phyloP scores from a whole-genome alignment of 1,140 invertebrate species.

The Drosophila seguyi region DNA sequence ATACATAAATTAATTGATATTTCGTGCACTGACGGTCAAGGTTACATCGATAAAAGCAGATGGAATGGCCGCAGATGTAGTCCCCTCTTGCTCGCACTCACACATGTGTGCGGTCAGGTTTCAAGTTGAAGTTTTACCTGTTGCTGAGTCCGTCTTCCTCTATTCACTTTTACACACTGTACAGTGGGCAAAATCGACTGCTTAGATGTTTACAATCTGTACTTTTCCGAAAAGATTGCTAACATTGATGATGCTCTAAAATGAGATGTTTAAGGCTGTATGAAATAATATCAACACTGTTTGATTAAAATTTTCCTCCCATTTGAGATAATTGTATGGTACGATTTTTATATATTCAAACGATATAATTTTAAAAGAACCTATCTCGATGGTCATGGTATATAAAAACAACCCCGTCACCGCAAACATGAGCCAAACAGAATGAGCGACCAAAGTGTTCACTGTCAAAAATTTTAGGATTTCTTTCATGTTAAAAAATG shows the following conservation, averaged over 20 bases:
- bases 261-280: background rate
- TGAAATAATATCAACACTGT: too few relatives aligned
- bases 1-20: conserved; percentile 47
- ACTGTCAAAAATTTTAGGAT: too few relatives aligned
- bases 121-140: conserved; percentile 74
- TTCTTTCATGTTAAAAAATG: background rate
- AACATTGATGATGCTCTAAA: background rate
- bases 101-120: conserved; percentile 32
- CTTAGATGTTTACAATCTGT: background rate
- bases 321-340: background rate
- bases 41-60: conserved; percentile 64
- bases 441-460: too few relatives aligned
- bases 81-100: conserved; percentile 9
- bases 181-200: conserved; percentile 8
- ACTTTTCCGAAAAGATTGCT: background rate
- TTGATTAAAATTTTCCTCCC: too few relatives aligned
- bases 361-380: too few relatives aligned
- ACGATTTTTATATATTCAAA: too few relatives aligned
- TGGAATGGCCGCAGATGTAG: conserved; percentile 28
- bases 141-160: conserved; percentile 45
- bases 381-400: too few relatives aligned
- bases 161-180: conserved; percentile 18
- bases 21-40: conserved; percentile 70
- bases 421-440: too few relatives aligned
- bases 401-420: too few relatives aligned